Conservation (phyloP, 1,140 invertebrate species). For the Chrysomallon squamiferum region DNA sequence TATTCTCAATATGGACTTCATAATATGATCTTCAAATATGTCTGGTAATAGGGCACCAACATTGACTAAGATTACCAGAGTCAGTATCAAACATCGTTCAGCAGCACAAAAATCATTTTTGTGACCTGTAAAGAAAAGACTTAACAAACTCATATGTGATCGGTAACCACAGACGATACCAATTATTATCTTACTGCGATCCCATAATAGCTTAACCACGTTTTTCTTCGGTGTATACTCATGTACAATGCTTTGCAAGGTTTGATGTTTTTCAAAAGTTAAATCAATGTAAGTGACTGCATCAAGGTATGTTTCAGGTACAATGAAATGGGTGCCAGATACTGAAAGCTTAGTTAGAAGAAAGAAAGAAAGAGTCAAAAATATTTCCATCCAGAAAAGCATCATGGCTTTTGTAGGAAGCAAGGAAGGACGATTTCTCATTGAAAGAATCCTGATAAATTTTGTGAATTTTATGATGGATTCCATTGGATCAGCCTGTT, state of each 20-base stretch:
- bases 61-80: not conserved
- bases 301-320: conserved; percentile 1
- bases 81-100: not conserved
- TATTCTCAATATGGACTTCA: not conserved
- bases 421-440: not conserved
- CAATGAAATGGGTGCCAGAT: not conserved
- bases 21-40: not conserved
- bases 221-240: not conserved
- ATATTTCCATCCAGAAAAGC: not conserved
- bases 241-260: not conserved
- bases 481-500: not conserved
- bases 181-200: not conserved
- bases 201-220: not conserved
- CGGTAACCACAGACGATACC: not conserved
- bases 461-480: not conserved
- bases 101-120: not conserved
- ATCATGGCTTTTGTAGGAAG: not conserved
- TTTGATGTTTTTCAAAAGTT: not conserved
- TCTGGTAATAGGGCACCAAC: not conserved
- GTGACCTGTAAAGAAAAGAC: not conserved
- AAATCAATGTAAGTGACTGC: not conserved
- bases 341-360: not conserved
- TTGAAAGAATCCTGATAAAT: not conserved
- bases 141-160: not conserved
- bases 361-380: not conserved